Evolutionary conservation across 2,113 vertebrate species (phyloP), one percentile per base, ranked within the genome.

Genomic region (Rattus norvegicus): DNA sequence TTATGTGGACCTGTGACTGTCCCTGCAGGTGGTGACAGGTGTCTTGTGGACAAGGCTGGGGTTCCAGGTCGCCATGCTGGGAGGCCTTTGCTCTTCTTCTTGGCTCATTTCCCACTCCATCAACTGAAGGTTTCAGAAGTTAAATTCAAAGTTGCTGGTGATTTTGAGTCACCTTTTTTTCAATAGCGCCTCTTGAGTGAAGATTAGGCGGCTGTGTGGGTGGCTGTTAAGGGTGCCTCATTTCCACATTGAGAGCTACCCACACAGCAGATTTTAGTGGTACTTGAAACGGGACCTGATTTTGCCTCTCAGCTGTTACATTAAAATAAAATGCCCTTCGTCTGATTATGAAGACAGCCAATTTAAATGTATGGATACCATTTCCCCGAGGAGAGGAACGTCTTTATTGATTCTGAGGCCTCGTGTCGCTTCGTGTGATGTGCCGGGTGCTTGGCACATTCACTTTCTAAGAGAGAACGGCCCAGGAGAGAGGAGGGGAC

Each of bases 241-340:
- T 95, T 96, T 97, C 97, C 90, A 91, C 96, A 75, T 84, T 30
- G 72, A 91, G 90, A 67, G 88, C 97, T 73, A 22, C 97, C 98
- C 97, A 95, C 97, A 92, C 90, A 65, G 96, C 96, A 96, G 96
- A 96, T 96, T 97, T 95, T 84, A 95, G 97, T 91, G 92, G 96
- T 96, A 65, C 96, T 97, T 81, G 69, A 92, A 97, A 92, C 54
- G 88, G 97, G 96, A 95, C 97, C 96, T 94, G 97, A 97, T 92
- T 97, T 96, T 93, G 96, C 97, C 96, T 98, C 96, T 95, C 97
- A 96, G 95, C 94, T 97, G 95, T 96, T 92, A 22, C 54, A 81
- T 97, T 94, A 93, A 95, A 97, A 96, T 88, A 93, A 97, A 97
- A 97, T 93, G 94, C 90, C 91, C 94, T 97, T 91, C 88, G 93